A percentile compares a stretch with the other conserved stretches of the same genome.
phyloP scores from a whole-genome alignment of 53 echinoderm and acorn worm species.

The Luidia sarsii region DNA sequence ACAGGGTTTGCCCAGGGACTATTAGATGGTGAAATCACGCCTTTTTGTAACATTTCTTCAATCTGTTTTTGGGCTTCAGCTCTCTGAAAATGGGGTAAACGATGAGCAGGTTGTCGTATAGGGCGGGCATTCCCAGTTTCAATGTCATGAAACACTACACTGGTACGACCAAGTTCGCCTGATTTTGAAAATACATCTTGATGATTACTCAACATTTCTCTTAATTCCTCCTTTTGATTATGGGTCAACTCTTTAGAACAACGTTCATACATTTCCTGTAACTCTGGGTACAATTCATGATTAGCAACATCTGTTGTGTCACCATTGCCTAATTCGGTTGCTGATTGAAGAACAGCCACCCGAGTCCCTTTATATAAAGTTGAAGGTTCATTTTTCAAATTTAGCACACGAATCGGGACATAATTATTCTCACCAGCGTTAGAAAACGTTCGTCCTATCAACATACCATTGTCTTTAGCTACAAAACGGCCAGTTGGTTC shows the following conservation, averaged over 20 bases:
- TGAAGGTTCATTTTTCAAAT: background rate
- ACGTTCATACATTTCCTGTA: background rate
- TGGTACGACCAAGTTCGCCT: constrained; percentile 44
- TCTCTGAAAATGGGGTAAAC: constrained; percentile 5
- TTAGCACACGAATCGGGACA: background rate
- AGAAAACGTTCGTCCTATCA: background rate
- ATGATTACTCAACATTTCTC: background rate
- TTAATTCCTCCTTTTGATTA: background rate
- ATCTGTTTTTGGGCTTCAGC: constrained; percentile 48
- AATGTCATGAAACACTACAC: constrained; percentile 30
- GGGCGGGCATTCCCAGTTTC: constrained; percentile 28
- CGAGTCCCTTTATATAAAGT: background rate
- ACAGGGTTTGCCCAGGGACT: constrained; percentile 58
- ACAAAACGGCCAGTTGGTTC: background rate
- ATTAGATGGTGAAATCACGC: constrained; percentile 11
- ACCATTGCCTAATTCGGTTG: background rate
- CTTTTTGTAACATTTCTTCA: constrained; percentile 26
- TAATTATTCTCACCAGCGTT: background rate
- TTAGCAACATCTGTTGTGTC: background rate
- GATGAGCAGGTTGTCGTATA: constrained; percentile 6
- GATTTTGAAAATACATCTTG: constrained; percentile 24
- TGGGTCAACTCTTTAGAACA: background rate
- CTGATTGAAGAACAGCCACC: constrained; percentile 7
- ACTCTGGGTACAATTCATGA: background rate
- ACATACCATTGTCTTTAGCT: background rate